Evolutionary conservation across 1,140 invertebrate species (phyloP).

Genomic region (Gyrodactylus bullatarudis): DNA sequence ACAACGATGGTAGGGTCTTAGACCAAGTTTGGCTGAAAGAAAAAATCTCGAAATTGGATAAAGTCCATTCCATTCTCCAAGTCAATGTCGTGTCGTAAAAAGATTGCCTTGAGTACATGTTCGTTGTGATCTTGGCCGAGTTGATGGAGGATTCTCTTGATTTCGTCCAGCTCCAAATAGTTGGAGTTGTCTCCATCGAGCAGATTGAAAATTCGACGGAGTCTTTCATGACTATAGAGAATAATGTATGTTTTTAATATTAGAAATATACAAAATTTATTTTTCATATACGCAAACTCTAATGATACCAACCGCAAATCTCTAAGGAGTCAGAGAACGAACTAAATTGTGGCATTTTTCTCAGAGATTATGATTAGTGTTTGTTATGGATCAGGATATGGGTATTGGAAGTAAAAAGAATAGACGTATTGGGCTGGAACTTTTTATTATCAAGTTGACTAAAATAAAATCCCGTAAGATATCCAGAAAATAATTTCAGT

Average conservation of each 20-base stretch:
- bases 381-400: no score
- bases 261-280: neutral
- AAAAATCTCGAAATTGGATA: neutral
- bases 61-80: neutral
- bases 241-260: neutral
- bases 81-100: neutral
- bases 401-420: no score
- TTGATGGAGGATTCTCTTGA: neutral
- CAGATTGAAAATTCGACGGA: neutral
- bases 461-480: neutral
- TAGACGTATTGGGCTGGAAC: no score
- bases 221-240: neutral
- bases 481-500: neutral
- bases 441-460: no score
- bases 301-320: no score
- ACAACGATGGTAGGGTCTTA: no score
- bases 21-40: neutral
- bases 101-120: neutral
- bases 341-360: no score
- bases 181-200: neutral
- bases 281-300: neutral
- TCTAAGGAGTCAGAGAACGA: no score
- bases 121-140: neutral
- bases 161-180: neutral
- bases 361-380: no score